Base-by-base conservation (phyloP, 2,797 vertebrate species). In the Artibeus lituratus region DNA sequence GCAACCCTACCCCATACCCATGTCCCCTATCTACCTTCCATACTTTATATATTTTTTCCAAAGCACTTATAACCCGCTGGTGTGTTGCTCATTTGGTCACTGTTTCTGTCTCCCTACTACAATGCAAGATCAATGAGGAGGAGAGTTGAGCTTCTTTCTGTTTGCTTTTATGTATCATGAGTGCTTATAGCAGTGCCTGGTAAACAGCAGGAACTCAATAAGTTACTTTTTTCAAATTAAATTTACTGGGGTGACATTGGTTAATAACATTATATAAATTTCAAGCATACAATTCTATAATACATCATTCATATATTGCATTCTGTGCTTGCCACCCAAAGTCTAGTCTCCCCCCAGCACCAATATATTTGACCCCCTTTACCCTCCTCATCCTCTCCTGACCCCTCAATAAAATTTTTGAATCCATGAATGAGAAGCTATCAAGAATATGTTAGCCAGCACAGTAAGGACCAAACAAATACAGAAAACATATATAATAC, bases 381-480 rank as follows among this genome's bases (percentile, higher is more conserved):
- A 35, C 12, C 32, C 42, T 83, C 57, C 47, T 21, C 16, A 35
- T 47, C 32, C 57, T 47, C 32, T 32, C 42, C 1, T 1, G 2
- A 24, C 42, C 32, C 59, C 47, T 77, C 74, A 77, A 51, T 77
- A 35, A 51, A 22, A 77, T 35, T 51, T 76, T 35, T 77, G 10
- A 51, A 22, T 77, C 19, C 10, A 21, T 76, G 18, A 51, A 51
- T 77, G 74, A 77, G 47, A 77, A 77, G 47, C 74, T 76, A 51
- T 76, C 32, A 51, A 76, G 32, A 49, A n/a, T n/a, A 77, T 51
- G 47, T 21, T 51, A n/a, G 49, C 53, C 29, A 93, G 77, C 82
- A 73, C 94, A 90, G 78, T 74, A 92, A 73, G 21, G 72, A 70
- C 73, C 19, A 72, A 93, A 93, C 24, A 49, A 62, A 96, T 88